Conservation (phyloP, 2,888 invertebrate genomes). For the Odontomyia ornata region DNA sequence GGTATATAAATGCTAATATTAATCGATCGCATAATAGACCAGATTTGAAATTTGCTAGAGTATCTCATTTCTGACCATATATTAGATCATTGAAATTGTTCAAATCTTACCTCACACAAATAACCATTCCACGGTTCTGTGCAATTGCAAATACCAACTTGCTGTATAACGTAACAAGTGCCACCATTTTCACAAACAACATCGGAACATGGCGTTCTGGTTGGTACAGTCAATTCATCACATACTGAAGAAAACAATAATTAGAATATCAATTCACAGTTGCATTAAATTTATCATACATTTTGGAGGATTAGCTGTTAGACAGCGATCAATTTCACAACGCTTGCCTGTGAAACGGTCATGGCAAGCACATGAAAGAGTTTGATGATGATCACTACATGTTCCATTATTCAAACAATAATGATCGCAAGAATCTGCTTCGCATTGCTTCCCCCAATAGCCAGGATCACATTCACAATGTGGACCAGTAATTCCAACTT, state of each 20-base stretch:
- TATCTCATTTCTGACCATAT: no score
- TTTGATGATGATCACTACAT: slow-evolving; percentile 43
- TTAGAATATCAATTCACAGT: slow-evolving; percentile 1
- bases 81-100: no score
- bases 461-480: slow-evolving; percentile 60
- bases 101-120: slow-evolving; percentile 67
- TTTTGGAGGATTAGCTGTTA: slow-evolving; percentile 60
- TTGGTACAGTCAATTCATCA: slow-evolving; percentile 57
- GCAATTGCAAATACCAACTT: slow-evolving; percentile 67
- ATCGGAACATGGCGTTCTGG: slow-evolving; percentile 61
- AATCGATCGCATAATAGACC: no score
- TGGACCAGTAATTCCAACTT: slow-evolving; percentile 59
- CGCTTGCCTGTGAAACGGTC: slow-evolving; percentile 64
- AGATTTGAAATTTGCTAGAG: no score
- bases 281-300: slow-evolving; percentile 55
- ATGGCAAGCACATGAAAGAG: slow-evolving; percentile 65
- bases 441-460: slow-evolving; percentile 66
- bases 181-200: slow-evolving; percentile 68
- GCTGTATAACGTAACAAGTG: slow-evolving; percentile 65
- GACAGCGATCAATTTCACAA: slow-evolving; percentile 68
- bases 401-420: slow-evolving; percentile 68
- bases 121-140: slow-evolving; percentile 67
- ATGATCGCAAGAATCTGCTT: slow-evolving; percentile 65
- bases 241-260: slow-evolving; percentile 54
- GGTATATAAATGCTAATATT: not conserved